Evolutionary conservation across 2,888 invertebrate genomes (phyloP).

Genomic region (Cantharis rufa): DNA sequence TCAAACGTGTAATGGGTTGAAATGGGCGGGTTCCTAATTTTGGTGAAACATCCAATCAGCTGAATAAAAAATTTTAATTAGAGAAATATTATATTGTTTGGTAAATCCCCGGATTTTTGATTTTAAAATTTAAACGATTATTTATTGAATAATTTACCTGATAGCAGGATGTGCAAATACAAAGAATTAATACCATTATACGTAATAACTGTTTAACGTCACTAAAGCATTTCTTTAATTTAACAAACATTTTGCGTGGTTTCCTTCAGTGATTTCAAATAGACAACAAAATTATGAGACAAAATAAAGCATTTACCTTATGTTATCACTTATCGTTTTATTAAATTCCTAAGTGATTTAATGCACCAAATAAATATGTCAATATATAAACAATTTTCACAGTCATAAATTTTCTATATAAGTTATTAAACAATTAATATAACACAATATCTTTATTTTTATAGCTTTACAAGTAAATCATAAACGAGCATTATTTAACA

Average conservation of each 20-base stretch:
- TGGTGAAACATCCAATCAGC: conserved; percentile 64
- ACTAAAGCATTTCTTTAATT: conserved; percentile 52
- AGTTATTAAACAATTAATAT: not conserved
- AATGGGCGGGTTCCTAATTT: conserved; percentile 66
- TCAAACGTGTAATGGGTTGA: conserved; percentile 71
- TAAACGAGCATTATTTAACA: not conserved
- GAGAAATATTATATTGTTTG: not conserved
- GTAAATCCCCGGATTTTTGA: not conserved
- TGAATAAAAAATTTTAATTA: not conserved
- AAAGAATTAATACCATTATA: conserved; percentile 61
- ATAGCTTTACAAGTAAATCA: not conserved
- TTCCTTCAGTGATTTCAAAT: not conserved
- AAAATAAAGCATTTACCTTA: not conserved
- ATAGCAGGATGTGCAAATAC: conserved; percentile 62
- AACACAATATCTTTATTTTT: not conserved
- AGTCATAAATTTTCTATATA: not conserved
- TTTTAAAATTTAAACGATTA: too few relatives aligned
- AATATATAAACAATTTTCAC: not conserved
- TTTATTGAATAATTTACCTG: conserved; percentile 57
- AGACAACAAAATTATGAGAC: not conserved
- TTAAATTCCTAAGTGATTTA: conserved; percentile 3
- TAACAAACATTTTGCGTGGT: not conserved
- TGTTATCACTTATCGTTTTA: conserved; percentile 2
- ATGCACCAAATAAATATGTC: conserved; percentile 7
- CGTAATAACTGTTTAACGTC: conserved; percentile 63